phyloP scores from a whole-genome alignment of 2,888 invertebrate genomes.

The Rhagium mordax region DNA sequence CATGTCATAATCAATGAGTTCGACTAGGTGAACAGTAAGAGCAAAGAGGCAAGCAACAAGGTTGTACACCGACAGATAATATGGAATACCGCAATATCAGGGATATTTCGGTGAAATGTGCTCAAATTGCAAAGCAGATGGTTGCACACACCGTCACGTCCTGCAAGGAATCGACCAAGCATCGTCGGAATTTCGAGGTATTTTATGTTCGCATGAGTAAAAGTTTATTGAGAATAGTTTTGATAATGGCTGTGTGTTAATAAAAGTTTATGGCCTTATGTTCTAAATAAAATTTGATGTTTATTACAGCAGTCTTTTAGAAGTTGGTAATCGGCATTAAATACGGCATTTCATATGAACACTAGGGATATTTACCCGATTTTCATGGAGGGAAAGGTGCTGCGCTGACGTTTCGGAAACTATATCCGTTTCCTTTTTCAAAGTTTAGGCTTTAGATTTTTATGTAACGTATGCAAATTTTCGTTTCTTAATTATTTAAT shows the following conservation, averaged over 20 bases:
- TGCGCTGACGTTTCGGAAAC: too few relatives aligned
- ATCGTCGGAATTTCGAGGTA: neutral
- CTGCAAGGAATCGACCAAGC: constrained; percentile 10
- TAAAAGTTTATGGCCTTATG: neutral
- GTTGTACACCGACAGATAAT: constrained; percentile 13
- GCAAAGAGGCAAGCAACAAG: constrained; percentile 6
- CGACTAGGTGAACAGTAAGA: neutral
- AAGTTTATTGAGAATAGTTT: neutral
- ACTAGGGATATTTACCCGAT: too few relatives aligned
- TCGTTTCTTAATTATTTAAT: too few relatives aligned
- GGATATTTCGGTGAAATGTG: constrained; percentile 14
- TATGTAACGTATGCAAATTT: too few relatives aligned
- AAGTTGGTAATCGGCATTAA: too few relatives aligned
- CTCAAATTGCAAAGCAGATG: constrained; percentile 24
- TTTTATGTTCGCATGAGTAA: neutral
- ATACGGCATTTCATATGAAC: too few relatives aligned
- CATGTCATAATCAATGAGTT: neutral
- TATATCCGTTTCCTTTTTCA: too few relatives aligned
- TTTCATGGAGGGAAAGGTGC: too few relatives aligned
- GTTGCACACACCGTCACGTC: constrained; percentile 16
- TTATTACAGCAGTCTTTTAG: too few relatives aligned
- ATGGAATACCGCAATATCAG: constrained; percentile 20
- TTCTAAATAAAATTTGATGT: neutral
- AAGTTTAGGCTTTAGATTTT: too few relatives aligned
- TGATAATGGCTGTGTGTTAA: neutral